These are phyloP conservation scores for Actinernus sp. DNA, from an alignment of 92 coral and sea anemone genomes.

Conservation along the genomic window DNA sequence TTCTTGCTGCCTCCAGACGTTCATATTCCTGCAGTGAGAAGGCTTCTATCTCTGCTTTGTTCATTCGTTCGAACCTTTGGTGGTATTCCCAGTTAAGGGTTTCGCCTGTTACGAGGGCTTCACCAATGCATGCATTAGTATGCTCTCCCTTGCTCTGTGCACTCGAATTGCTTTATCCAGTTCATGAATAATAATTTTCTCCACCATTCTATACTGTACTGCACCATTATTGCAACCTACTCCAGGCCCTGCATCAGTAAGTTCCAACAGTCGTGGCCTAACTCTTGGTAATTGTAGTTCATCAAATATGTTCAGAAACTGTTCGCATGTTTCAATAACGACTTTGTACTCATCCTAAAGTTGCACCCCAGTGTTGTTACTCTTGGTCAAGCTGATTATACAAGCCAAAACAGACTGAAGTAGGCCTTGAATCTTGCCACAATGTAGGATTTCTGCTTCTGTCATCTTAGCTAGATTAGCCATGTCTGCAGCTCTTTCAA, in stretches of 20 bases:
- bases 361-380: conserved; percentile 13
- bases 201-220: conserved; percentile 54
- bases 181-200: conserved; percentile 37
- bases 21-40: conserved; percentile 67
- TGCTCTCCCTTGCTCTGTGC: conserved; percentile 68
- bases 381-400: conserved; percentile 39
- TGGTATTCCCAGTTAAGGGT: conserved; percentile 65
- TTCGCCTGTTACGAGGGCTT: conserved; percentile 75
- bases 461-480: conserved; percentile 36
- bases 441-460: conserved; percentile 18
- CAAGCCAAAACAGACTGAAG: conserved; percentile 25
- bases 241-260: conserved; percentile 71
- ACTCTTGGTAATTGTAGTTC: conserved; percentile 14
- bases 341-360: conserved; percentile 45
- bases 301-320: conserved; percentile 21
- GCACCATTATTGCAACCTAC: conserved; percentile 52
- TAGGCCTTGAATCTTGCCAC: conserved; percentile 13
- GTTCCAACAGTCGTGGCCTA: conserved; percentile 57
- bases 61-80: conserved; percentile 49
- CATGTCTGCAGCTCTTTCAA: conserved; percentile 31
- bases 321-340: conserved; percentile 9
- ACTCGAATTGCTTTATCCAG: conserved; percentile 46
- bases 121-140: conserved; percentile 73
- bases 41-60: conserved; percentile 47
- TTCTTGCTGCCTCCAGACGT: conserved; percentile 50